These are phyloP conservation scores for Apis dorsata DNA, from an alignment of 1,140 invertebrate species.

Conservation along the genomic window DNA sequence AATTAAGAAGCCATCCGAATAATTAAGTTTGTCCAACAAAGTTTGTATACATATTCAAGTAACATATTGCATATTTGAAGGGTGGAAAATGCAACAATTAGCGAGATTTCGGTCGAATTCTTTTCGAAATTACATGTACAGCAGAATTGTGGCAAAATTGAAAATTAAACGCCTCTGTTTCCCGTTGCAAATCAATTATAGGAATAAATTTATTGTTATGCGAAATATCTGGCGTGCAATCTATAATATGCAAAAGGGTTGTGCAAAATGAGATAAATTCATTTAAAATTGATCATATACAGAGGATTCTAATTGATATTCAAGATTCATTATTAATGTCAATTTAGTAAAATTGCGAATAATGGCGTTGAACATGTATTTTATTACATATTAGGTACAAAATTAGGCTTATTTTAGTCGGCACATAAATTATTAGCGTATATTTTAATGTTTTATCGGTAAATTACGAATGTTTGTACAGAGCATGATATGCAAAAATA, in stretches of 20 bases:
- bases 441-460: too few relatives aligned
- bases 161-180: constrained; percentile 21
- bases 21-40: constrained; percentile 60
- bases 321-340: background rate
- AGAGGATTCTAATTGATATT: constrained; percentile 12
- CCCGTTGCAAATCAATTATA: constrained; percentile 5
- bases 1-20: constrained; percentile 68
- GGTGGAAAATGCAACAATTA: background rate
- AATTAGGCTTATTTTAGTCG: background rate
- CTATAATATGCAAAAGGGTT: constrained; percentile 24
- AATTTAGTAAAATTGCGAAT: background rate
- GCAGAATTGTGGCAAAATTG: background rate
- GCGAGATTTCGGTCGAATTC: background rate
- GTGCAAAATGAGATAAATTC: background rate
- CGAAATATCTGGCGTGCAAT: background rate
- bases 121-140: background rate
- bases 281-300: constrained; percentile 10
- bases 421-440: too few relatives aligned
- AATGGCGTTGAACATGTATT: background rate
- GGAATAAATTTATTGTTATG: constrained; percentile 13
- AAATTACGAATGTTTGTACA: too few relatives aligned
- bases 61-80: background rate
- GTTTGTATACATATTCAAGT: background rate
- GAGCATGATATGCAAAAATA: too few relatives aligned
- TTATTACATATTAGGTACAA: background rate